A percentile compares a stretch with the other conserved stretches of the same genome.
Conservation (phyloP, 2,797 vertebrate genomes). For the Siniperca undulata region DNA sequence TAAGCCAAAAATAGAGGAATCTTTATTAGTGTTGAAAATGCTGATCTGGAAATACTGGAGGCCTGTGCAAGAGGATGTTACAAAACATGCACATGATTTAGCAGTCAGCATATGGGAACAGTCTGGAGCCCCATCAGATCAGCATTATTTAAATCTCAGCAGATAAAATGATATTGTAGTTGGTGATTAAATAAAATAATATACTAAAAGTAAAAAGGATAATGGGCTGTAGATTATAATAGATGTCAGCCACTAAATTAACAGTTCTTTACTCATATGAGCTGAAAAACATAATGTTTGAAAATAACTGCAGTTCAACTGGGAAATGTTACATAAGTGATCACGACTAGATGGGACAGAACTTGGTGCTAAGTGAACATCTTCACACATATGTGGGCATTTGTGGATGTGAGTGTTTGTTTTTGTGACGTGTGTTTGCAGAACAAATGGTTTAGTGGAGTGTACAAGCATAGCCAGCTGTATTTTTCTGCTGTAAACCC, state of each 20-base stretch:
- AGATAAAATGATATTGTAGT: neutral
- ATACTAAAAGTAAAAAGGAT: neutral
- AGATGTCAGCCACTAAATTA: neutral
- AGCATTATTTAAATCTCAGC: constrained; percentile 40
- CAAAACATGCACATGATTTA: constrained; percentile 29
- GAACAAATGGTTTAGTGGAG: constrained; percentile 70
- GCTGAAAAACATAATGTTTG: neutral
- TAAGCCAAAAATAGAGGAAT: constrained; percentile 45
- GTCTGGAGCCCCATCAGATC: constrained; percentile 33
- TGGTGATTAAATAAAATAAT: constrained; percentile 15
- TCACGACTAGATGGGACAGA: neutral
- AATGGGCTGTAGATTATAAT: neutral
- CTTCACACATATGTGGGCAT: constrained; percentile 17
- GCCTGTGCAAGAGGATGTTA: constrained; percentile 16
- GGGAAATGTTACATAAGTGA: constrained; percentile 10
- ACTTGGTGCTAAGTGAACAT: constrained; percentile 34
- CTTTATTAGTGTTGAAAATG: constrained; percentile 48
- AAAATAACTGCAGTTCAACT: neutral
- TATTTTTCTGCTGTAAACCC: constrained; percentile 69
- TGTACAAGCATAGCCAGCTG: constrained; percentile 72
- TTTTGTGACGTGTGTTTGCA: constrained; percentile 63
- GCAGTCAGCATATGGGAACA: constrained; percentile 29
- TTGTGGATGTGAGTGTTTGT: constrained; percentile 43
- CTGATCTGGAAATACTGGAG: constrained; percentile 39
- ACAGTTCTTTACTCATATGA: neutral